phyloP scores from a whole-genome alignment of 2,888 invertebrate genomes.

The Physocephala rufipes region DNA sequence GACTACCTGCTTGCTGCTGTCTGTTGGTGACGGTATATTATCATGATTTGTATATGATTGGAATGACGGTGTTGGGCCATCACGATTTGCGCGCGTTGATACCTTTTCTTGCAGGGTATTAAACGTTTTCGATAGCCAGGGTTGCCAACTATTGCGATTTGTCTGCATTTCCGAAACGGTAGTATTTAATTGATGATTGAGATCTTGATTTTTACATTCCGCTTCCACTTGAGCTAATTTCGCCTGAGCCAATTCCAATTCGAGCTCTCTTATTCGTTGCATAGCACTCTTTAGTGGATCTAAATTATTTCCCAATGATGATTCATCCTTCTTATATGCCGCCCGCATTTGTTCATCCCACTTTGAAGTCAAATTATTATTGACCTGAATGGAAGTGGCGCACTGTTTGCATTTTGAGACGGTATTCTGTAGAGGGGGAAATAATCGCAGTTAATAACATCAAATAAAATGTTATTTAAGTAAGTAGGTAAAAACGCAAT shows the following conservation, averaged over 20 bases:
- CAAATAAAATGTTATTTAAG: too few relatives aligned
- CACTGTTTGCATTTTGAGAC: constrained; percentile 68
- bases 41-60: constrained; percentile 63
- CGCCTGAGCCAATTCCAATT: constrained; percentile 94
- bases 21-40: constrained; percentile 58
- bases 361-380: constrained; percentile 9
- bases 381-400: constrained; percentile 50
- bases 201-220: constrained; percentile 93
- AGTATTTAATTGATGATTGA: constrained; percentile 88
- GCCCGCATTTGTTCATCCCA: constrained; percentile 35
- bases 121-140: constrained; percentile 94
- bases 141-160: constrained; percentile 74
- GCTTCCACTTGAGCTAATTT: constrained; percentile 97
- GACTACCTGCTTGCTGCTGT: constrained; percentile 64
- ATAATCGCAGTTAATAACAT: too few relatives aligned
- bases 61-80: constrained; percentile 57
- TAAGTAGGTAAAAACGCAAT: too few relatives aligned
- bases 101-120: constrained; percentile 66
- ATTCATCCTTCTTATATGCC: constrained; percentile 50
- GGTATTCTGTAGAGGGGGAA: constrained; percentile 65
- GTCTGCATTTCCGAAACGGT: constrained; percentile 80
- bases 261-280: constrained; percentile 83
- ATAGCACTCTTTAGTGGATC: constrained; percentile 62
- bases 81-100: constrained; percentile 54
- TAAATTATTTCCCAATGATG: constrained; percentile 59